These are phyloP conservation scores for Acanthopleura granulata DNA, from an alignment of 2,888 invertebrate species.

Conservation along the genomic window DNA sequence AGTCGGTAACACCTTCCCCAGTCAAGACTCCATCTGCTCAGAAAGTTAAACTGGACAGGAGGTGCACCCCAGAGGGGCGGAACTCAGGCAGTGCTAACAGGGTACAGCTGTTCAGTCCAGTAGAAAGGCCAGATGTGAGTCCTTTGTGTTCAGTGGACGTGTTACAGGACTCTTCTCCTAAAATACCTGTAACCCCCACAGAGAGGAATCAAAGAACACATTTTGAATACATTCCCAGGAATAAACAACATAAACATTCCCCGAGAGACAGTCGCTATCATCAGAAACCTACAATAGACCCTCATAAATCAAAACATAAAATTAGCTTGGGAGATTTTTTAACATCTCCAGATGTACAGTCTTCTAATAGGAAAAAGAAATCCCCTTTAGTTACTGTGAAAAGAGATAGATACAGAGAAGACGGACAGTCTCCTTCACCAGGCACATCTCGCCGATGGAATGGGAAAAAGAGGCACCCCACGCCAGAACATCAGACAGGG, in stretches of 20 bases:
- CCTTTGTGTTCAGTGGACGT: neutral
- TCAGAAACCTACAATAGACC: neutral
- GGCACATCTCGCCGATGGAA: constrained; percentile 30
- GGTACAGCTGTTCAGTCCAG: constrained; percentile 52
- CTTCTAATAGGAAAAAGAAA: constrained; percentile 39
- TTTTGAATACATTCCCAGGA: neutral
- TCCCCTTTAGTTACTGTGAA: constrained; percentile 33
- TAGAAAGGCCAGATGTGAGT: constrained; percentile 30
- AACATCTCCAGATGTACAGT: constrained; percentile 40
- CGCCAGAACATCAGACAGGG: neutral
- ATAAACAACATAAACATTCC: neutral
- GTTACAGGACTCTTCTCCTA: neutral
- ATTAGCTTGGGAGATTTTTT: constrained; percentile 57
- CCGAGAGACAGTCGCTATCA: neutral
- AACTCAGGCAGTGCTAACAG: constrained; percentile 35
- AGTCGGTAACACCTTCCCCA: constrained; percentile 55
- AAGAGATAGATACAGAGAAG: neutral
- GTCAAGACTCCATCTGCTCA: constrained; percentile 53
- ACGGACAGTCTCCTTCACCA: constrained; percentile 37
- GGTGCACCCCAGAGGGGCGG: constrained; percentile 24
- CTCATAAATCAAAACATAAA: constrained; percentile 41
- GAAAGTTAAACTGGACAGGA: constrained; percentile 37
- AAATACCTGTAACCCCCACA: neutral
- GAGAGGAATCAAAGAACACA: neutral
- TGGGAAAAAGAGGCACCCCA: constrained; percentile 38